Percentiles rank a stretch among this genome's conserved stretches.
phyloP scores from a whole-genome alignment of 2,113 vertebrate species.

The Limnothrissa miodon region DNA sequence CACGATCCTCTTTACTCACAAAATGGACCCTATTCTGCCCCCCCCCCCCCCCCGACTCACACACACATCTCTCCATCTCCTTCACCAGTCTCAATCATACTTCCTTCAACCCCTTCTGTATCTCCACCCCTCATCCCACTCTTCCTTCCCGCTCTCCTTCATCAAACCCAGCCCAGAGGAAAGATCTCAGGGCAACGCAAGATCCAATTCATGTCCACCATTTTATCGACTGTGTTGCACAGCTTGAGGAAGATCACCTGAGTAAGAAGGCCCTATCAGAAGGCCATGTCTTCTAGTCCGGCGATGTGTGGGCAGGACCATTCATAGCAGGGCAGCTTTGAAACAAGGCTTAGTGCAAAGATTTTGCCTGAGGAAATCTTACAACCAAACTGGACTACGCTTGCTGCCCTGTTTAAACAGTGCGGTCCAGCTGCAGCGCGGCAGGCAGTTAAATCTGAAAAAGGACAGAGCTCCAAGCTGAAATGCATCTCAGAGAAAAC shows the following conservation, averaged over 20 bases:
- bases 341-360: background rate
- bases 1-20: background rate
- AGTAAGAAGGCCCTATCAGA: background rate
- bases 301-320: background rate
- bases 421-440: background rate
- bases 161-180: background rate
- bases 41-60: background rate
- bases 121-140: background rate
- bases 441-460: background rate
- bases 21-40: background rate
- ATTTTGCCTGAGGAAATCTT: background rate
- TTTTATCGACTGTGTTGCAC: background rate
- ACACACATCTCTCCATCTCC: background rate
- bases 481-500: background rate
- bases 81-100: background rate
- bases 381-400: background rate
- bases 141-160: background rate
- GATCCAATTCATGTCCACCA: background rate
- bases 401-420: background rate
- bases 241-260: background rate
- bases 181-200: background rate
- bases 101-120: background rate
- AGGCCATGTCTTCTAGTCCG: background rate
- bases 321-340: background rate
- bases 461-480: background rate